Percentiles rank a stretch among this genome's conserved stretches.
Conservation (phyloP, 2,888 invertebrate genomes). For the Tridacna gigas region DNA sequence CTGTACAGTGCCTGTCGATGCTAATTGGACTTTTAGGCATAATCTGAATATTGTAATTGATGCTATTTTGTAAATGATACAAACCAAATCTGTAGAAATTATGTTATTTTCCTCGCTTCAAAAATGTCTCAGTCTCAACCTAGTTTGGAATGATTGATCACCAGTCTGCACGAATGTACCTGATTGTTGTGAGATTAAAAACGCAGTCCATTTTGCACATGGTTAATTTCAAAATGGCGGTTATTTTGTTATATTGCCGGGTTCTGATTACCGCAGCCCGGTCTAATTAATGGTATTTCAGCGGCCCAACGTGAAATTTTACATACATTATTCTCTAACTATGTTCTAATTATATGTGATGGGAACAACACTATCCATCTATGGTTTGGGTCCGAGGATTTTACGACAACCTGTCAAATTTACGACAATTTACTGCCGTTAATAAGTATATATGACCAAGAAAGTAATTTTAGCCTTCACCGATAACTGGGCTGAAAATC, state of each 20-base stretch:
- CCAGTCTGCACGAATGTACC: conserved; percentile 59
- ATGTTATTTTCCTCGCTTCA: conserved; percentile 65
- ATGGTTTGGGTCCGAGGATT: conserved; percentile 63
- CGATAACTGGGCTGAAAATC: conserved; percentile 60
- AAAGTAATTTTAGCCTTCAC: conserved; percentile 55
- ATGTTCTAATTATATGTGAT: conserved; percentile 68
- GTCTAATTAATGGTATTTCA: conserved; percentile 60
- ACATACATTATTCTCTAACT: conserved; percentile 69
- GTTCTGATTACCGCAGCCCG: conserved; percentile 52
- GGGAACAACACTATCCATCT: conserved; percentile 62
- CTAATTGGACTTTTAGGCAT: conserved; percentile 49
- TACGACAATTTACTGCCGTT: conserved; percentile 65
- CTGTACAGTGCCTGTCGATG: conserved; percentile 27
- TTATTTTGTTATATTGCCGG: conserved; percentile 53
- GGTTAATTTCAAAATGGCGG: conserved; percentile 63
- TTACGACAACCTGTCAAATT: conserved; percentile 68
- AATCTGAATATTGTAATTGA: conserved; percentile 58
- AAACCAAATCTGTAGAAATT: conserved; percentile 57
- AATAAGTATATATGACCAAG: conserved; percentile 68
- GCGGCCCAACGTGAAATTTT: conserved; percentile 61
- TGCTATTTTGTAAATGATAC: conserved; percentile 63
- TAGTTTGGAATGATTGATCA: conserved; percentile 62
- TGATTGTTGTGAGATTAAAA: conserved; percentile 49
- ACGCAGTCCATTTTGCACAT: conserved; percentile 63
- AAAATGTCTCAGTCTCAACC: conserved; percentile 43